These are phyloP conservation scores for Microplitis manilae DNA, from an alignment of 2,888 invertebrate genomes.

Conservation along the genomic window DNA sequence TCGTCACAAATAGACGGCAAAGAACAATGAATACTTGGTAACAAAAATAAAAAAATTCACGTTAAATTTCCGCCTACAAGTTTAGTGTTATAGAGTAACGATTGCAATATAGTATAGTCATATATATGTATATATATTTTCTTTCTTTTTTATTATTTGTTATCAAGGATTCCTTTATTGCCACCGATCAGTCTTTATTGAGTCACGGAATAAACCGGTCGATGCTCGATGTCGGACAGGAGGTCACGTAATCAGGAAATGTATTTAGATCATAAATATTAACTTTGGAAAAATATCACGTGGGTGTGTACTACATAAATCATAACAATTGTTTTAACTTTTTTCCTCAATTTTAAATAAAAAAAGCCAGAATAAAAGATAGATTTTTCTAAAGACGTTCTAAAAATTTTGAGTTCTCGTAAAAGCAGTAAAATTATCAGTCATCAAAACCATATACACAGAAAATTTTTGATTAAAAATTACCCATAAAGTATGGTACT, in stretches of 20 bases:
- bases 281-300: conserved; percentile 3
- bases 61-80: not conserved
- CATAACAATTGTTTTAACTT: not conserved
- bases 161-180: conserved; percentile 36
- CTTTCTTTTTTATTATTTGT: conserved; percentile 12
- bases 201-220: conserved; percentile 32
- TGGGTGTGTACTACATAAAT: conserved; percentile 22
- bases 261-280: conserved; percentile 31
- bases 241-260: conserved; percentile 34
- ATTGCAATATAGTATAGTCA: conserved; percentile 2
- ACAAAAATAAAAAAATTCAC: not conserved
- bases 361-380: no score
- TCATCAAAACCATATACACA: no score
- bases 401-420: no score
- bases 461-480: no score
- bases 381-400: no score
- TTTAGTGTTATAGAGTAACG: not conserved
- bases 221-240: conserved; percentile 26
- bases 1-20: not conserved
- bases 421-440: no score
- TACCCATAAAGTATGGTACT: no score
- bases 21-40: conserved; percentile 10
- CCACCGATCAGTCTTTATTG: conserved; percentile 7
- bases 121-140: not conserved
- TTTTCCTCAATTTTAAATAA: not conserved